A percentile compares a stretch with the other conserved stretches of the same genome.
Conservation (phyloP, 2,797 vertebrate species). For the Esox lucius region DNA sequence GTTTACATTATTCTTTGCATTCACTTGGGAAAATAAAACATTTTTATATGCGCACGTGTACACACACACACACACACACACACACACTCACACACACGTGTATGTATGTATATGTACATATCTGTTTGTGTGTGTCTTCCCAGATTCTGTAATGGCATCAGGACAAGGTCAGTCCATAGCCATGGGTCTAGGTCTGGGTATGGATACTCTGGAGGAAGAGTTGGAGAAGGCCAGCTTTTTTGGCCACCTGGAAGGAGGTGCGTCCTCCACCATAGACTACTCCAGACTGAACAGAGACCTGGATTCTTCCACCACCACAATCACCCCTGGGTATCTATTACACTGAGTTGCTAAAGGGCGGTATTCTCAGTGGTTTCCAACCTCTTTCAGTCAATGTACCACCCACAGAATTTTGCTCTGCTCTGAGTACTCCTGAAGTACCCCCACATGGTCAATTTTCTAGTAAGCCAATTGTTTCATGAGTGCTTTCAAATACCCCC, state of each 20-base stretch:
- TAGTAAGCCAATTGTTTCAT: too few species aligned
- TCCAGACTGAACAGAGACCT: constrained; percentile 85
- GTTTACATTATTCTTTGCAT: too few species aligned
- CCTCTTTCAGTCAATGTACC: too few species aligned
- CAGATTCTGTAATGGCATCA: constrained; percentile 70
- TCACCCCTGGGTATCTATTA: constrained; percentile 50
- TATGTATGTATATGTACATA: neutral
- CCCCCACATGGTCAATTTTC: too few species aligned
- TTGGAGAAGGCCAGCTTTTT: constrained; percentile 88
- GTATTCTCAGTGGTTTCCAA: neutral
- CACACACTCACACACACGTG: too few species aligned
- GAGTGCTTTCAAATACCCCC: too few species aligned
- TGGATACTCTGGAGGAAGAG: constrained; percentile 88
- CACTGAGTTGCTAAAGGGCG: neutral
- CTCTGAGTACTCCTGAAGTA: too few species aligned
- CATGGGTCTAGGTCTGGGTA: constrained; percentile 65
- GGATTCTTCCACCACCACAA: constrained; percentile 71
- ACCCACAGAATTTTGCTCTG: too few species aligned
- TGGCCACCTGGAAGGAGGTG: constrained; percentile 79
- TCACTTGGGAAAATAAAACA: too few species aligned
- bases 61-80: too few species aligned
- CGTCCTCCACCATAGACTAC: constrained; percentile 83
- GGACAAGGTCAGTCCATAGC: constrained; percentile 53
- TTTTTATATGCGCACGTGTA: too few species aligned
- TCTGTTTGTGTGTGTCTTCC: constrained; percentile 11